Base-by-base conservation (phyloP, 2,113 vertebrate genomes). In the Cynopterus brachyotis region DNA sequence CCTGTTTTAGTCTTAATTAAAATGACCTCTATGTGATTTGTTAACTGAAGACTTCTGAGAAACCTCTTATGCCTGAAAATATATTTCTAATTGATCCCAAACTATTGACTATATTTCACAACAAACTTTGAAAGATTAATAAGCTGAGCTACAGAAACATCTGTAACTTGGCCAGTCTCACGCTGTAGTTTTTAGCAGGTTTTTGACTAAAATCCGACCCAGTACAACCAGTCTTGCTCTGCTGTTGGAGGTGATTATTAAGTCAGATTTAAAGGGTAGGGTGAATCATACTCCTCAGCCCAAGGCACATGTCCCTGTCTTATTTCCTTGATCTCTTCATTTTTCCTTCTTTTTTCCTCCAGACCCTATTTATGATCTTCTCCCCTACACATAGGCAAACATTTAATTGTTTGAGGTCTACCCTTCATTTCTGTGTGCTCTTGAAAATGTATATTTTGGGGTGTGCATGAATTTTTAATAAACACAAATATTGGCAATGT, bases 41-140 rank as follows among this genome's bases (percentile, higher is more conserved):
- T 78, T 90, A 88, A 92, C 24, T 82, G 32, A 88, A 88, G 17
- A 93, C 22, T 94, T 95, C 45, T 60, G 26, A 76, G 64, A 84
- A 82, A n/a, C 22, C 32, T 70, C 50, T 80, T 92, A 37, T 95
- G 16, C 15, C 53, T 97, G 59, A 57, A 89, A 76, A 72, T 47
- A 20, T n/a, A n/a, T 50, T 72, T 73, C 42, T 88, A n/a, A 72
- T 11, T 90, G 20, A 72, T 59, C 19, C 7, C 6, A 35, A 70
- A 8, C 82, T 66, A 90, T 73, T 82, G 47, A 67, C 57, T 91
- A 26, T 57, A 85, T 95, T 93, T 93, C 40, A 87, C 84, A 50
- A 90, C 45, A 15, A 42, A 73, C 66, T 92, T 87, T 60, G 37
- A 88, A 86, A 60, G 47, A 94, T 64, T 66, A 83, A 66, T 57